Base-by-base conservation (phyloP, 2,113 vertebrate genomes). In the Mus musculus region DNA sequence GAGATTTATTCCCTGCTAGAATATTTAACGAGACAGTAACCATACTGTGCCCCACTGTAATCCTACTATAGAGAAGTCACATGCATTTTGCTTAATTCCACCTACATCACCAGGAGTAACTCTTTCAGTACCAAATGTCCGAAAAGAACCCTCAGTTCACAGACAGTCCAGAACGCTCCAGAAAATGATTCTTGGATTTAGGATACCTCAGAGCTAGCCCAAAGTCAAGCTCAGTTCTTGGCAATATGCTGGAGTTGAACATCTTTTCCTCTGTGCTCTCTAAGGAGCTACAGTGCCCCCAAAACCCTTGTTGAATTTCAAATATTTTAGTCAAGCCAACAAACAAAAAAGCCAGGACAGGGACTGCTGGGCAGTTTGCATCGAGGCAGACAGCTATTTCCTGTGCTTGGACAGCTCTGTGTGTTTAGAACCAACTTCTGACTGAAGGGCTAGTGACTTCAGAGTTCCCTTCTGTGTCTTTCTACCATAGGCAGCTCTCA, bases 1-100 rank as follows among this genome's bases (percentile, higher is more conserved):
- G 73, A 94, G 90, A 97, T 97, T 96, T 94, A 87, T 95, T 97
- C 96, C 91, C 61, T 13, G 39, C 75, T 91, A 63, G 81, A 92
- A 73, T 96, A 88, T 72, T 96, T 97, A 92, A 89, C 91, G 80
- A 84, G 88, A 96, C 84, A 87, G 73, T 19, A 97, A 46, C 61
- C 46, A 86, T 87, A 73, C 93, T 98, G 93, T 85, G 22, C 77
- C 95, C 4, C 4, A 11, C 69, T 90, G 76, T 26, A 36, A 61
- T 81, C 96, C 96, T 59, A 71, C 97, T 87, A 87, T 33, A 96
- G 88, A 93, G 96, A 93, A 13, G 90, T 13, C 90, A 46, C 89
- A 65, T 72, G 19, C 22, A 56, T 94, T 94, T 65, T 76, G 72
- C 54, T 84, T 90, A 52, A 91, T 81, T 84, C 81, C 56, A 59